A percentile compares a stretch with the other conserved stretches of the same genome.
These are phyloP conservation scores for Vanessa cardui DNA, from an alignment of 2,888 invertebrate species.

Conservation along the genomic window DNA sequence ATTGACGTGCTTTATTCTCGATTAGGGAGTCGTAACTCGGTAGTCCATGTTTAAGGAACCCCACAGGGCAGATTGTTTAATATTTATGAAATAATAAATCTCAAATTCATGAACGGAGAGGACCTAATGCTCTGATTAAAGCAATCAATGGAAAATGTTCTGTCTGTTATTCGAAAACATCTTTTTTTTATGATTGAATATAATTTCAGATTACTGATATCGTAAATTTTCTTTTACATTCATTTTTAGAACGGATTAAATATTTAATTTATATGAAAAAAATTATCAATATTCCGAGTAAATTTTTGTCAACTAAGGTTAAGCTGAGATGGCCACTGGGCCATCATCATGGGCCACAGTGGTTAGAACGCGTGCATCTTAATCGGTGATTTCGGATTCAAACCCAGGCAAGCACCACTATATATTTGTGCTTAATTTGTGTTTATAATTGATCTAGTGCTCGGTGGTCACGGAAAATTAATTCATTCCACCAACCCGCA, in stretches of 20 bases:
- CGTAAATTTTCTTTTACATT: neutral
- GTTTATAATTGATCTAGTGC: too few relatives aligned
- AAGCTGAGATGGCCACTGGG: too few relatives aligned
- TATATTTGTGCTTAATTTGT: too few relatives aligned
- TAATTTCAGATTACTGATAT: constrained; percentile 3
- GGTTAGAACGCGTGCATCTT: too few relatives aligned
- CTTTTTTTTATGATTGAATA: constrained; percentile 10
- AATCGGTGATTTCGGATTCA: too few relatives aligned
- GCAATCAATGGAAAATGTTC: constrained; percentile 5
- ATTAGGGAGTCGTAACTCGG: constrained; percentile 19
- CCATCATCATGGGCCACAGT: too few relatives aligned
- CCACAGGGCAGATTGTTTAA: constrained; percentile 21
- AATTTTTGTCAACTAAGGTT: too few relatives aligned
- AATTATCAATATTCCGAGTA: too few relatives aligned
- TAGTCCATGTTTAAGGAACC: constrained; percentile 21
- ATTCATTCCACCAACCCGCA: too few relatives aligned
- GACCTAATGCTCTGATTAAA: constrained; percentile 19
- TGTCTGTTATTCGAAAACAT: constrained; percentile 2
- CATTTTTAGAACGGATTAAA: neutral
- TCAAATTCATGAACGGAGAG: constrained; percentile 4
- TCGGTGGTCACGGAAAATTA: too few relatives aligned
- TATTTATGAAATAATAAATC: constrained; percentile 27
- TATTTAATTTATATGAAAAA: neutral
- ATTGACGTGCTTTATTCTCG: constrained; percentile 24
- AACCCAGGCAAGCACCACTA: too few relatives aligned